phyloP scores from a whole-genome alignment of 2,113 vertebrate genomes.

The Rhinolophus ferrumequinum region DNA sequence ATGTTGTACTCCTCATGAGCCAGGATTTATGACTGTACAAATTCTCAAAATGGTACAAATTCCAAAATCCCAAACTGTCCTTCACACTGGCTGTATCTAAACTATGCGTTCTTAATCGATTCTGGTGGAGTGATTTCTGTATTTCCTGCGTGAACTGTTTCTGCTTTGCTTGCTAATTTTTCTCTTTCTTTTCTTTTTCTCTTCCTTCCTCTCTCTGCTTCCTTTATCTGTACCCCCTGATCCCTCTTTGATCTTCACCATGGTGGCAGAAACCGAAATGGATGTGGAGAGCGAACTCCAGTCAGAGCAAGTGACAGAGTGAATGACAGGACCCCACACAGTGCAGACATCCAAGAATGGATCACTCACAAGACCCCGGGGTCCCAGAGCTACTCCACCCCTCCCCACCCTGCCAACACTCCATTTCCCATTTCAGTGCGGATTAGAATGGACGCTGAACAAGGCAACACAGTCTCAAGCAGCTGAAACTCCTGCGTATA shows the following conservation, averaged over 20 bases:
- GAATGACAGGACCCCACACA: constrained; percentile 73
- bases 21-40: background rate
- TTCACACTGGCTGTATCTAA: constrained; percentile 53
- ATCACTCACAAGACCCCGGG: constrained; percentile 42
- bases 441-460: background rate
- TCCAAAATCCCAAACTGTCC: constrained; percentile 14
- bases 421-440: background rate
- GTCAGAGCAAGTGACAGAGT: constrained; percentile 81
- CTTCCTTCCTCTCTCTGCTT: constrained; percentile 68
- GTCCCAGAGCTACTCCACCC: constrained; percentile 31
- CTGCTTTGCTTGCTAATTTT: constrained; percentile 86
- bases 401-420: background rate
- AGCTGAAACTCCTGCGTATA: background rate
- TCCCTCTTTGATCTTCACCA: constrained; percentile 78
- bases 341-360: constrained; percentile 66
- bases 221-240: constrained; percentile 55
- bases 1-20: background rate
- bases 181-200: constrained; percentile 72
- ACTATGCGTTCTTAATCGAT: constrained; percentile 1
- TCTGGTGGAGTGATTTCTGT: constrained; percentile 67
- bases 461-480: background rate
- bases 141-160: constrained; percentile 84
- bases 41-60: constrained; percentile 23
- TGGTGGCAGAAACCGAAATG: constrained; percentile 84
- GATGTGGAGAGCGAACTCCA: constrained; percentile 84